Conservation (phyloP, 2,888 invertebrate genomes). For the Polydrusus pterygomalis region DNA sequence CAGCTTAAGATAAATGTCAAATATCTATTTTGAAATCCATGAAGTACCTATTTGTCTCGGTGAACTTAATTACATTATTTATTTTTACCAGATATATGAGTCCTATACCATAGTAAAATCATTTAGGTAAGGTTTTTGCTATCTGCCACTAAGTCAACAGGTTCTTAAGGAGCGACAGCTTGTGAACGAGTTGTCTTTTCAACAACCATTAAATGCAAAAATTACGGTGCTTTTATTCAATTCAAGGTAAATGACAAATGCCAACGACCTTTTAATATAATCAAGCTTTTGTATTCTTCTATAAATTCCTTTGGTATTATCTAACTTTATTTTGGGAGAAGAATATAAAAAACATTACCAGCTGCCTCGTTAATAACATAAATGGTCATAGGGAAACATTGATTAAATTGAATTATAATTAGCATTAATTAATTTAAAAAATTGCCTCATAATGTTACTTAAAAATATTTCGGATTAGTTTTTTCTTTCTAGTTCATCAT, state of each 20-base stretch:
- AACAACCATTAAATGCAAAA: conserved; percentile 53
- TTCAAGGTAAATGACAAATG: conserved; percentile 49
- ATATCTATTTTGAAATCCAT: too few species aligned
- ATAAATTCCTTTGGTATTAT: conserved; percentile 14
- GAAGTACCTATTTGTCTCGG: too few species aligned
- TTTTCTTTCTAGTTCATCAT: too few species aligned
- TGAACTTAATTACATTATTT: too few species aligned
- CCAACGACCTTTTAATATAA: conserved; percentile 42
- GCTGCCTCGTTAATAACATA: not conserved
- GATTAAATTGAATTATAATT: too few species aligned
- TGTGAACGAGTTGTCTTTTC: conserved; percentile 53
- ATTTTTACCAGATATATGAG: too few species aligned
- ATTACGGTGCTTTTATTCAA: conserved; percentile 55
- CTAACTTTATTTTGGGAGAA: conserved; percentile 9
- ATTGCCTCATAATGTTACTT: too few species aligned
- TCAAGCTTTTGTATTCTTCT: conserved; percentile 11
- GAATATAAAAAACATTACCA: not conserved
- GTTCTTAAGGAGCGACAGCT: conserved; percentile 48
- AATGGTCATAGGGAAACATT: too few species aligned
- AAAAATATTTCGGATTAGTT: too few species aligned
- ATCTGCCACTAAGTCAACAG: conserved; percentile 33
- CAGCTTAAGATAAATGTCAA: too few species aligned
- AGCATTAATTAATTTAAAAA: too few species aligned
- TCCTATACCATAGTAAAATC: not conserved
- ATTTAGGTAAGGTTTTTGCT: not conserved